phyloP scores from a whole-genome alignment of 2,888 invertebrate species.

The Bruchidius siliquastri region DNA sequence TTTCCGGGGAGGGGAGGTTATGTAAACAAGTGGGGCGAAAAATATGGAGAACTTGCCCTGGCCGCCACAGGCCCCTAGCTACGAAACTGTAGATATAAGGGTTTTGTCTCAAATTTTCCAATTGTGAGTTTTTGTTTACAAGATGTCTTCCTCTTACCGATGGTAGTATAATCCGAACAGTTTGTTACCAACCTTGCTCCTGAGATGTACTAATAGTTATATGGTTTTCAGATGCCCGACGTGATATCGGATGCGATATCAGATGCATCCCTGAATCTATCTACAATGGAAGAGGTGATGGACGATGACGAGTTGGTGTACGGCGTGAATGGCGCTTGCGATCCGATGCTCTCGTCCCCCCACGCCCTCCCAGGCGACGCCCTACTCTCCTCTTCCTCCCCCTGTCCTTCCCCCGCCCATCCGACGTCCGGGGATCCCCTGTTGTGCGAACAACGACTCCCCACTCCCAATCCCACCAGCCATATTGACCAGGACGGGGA shows the following conservation, averaged over 20 bases:
- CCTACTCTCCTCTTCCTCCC: slow-evolving; percentile 56
- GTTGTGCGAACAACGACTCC: slow-evolving; percentile 49
- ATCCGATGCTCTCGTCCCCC: slow-evolving; percentile 50
- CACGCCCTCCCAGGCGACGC: slow-evolving; percentile 58
- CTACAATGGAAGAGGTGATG: slow-evolving; percentile 61
- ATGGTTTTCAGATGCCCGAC: slow-evolving; percentile 51
- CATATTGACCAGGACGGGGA: slow-evolving; percentile 51
- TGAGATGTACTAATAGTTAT: not conserved
- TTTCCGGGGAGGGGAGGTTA: no score
- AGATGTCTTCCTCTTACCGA: no score
- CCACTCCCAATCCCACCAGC: slow-evolving; percentile 48
- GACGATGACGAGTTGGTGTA: slow-evolving; percentile 46
- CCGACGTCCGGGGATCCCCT: slow-evolving; percentile 60
- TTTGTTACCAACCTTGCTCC: no score
- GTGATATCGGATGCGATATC: slow-evolving; percentile 49
- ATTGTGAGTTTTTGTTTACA: no score
- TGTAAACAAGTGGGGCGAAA: no score
- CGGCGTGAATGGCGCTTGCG: slow-evolving; percentile 42
- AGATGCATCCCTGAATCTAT: slow-evolving; percentile 52
- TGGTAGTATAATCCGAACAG: no score
- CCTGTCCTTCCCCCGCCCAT: slow-evolving; percentile 41
- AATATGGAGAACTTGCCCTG: no score
- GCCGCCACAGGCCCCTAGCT: no score
- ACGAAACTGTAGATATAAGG: no score
- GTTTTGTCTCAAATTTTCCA: no score